Conservation (phyloP, 35 echinoderm and acorn worm species). For the Hemicentrotus pulcherrimus region DNA sequence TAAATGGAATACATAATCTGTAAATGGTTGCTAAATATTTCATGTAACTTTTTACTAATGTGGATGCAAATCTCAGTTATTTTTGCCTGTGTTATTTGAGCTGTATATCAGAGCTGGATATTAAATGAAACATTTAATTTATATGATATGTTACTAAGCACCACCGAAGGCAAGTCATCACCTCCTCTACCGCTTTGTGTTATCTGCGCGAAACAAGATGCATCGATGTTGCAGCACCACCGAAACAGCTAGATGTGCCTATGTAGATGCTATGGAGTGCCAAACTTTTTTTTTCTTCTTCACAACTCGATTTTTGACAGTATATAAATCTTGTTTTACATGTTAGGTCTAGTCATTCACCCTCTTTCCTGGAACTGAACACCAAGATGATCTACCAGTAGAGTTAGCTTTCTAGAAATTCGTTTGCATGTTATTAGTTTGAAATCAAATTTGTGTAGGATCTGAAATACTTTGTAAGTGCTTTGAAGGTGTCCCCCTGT, state of each 20-base stretch:
- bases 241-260: conserved; percentile 26
- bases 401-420: neutral
- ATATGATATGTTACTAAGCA: neutral
- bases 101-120: conserved; percentile 3
- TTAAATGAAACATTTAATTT: neutral
- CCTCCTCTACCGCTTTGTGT: neutral
- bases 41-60: conserved; percentile 15
- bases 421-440: neutral
- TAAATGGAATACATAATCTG: conserved; percentile 39
- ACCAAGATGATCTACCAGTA: neutral
- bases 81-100: conserved; percentile 3
- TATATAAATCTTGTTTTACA: neutral
- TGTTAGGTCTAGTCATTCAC: neutral
- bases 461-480: conserved; percentile 54
- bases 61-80: conserved; percentile 40
- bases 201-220: neutral
- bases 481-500: conserved; percentile 25
- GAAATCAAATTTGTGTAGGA: conserved; percentile 45
- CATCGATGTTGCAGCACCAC: conserved; percentile 34
- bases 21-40: conserved; percentile 32
- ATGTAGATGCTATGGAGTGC: neutral
- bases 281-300: neutral
- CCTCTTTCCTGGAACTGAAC: neutral
- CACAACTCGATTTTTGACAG: conserved; percentile 30
- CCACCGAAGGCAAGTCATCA: neutral